A percentile compares a stretch with the other conserved stretches of the same genome.
Conservation (phyloP, 2,797 vertebrate species). For the Calcarius lapponicus region DNA sequence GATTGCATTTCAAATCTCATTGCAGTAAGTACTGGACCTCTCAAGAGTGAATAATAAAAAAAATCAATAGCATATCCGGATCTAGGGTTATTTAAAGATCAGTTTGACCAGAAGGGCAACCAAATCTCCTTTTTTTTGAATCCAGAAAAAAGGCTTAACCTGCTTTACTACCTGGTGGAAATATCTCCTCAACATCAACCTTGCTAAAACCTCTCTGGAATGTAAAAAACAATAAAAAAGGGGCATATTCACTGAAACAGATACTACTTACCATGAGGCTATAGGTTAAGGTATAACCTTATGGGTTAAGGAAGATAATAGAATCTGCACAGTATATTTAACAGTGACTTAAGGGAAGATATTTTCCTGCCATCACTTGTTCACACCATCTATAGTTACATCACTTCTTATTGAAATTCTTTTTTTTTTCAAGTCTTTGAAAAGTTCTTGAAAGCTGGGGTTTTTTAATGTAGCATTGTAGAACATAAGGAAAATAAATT, state of each 20-base stretch:
- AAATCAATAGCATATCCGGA: background rate
- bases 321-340: background rate
- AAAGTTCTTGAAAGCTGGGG: background rate
- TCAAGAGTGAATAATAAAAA: background rate
- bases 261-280: background rate
- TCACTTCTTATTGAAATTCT: background rate
- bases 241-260: background rate
- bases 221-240: background rate
- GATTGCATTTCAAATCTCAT: background rate
- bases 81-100: background rate
- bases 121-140: background rate
- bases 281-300: background rate
- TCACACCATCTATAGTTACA: background rate
- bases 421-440: background rate
- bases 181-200: background rate
- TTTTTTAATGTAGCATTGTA: background rate
- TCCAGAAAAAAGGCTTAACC: background rate
- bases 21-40: background rate
- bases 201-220: background rate
- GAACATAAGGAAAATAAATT: background rate
- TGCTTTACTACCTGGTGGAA: background rate
- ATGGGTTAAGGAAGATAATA: background rate
- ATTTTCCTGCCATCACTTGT: background rate
- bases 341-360: background rate
- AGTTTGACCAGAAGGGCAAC: background rate